Conservation (phyloP, 2,888 invertebrate genomes). For the Ernsta delagoae region DNA sequence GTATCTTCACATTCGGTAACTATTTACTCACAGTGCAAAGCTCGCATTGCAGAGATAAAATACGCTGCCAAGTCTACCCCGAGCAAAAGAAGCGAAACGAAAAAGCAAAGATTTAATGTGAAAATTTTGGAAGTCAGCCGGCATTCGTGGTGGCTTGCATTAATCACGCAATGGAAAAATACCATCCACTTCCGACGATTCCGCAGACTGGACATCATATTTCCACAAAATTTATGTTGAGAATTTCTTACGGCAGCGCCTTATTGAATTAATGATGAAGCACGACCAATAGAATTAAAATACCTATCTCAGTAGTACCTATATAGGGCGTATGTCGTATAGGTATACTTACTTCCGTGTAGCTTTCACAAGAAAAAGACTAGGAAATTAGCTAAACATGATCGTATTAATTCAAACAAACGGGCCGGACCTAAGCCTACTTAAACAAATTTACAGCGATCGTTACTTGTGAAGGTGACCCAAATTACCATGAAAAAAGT, state of each 20-base stretch:
- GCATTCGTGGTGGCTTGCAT: constrained; percentile 73
- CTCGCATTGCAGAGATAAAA: constrained; percentile 80
- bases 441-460: constrained; percentile 81
- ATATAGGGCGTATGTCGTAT: too few species aligned
- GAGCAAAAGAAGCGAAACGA: constrained; percentile 80
- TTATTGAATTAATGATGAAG: constrained; percentile 31
- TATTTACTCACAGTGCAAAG: constrained; percentile 75
- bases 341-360: too few species aligned
- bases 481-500: constrained; percentile 84
- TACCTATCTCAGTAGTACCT: constrained; percentile 1
- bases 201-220: constrained; percentile 55
- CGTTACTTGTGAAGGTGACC: constrained; percentile 81
- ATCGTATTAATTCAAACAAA: constrained; percentile 71
- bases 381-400: constrained; percentile 50
- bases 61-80: constrained; percentile 80
- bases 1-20: constrained; percentile 51
- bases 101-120: constrained; percentile 73
- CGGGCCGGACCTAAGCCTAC: constrained; percentile 72
- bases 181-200: constrained; percentile 58
- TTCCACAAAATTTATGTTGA: constrained; percentile 37
- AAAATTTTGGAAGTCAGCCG: constrained; percentile 84
- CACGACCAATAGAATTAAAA: constrained; percentile 8
- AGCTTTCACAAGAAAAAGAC: constrained; percentile 28
- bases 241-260: constrained; percentile 26
- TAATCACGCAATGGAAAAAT: constrained; percentile 78